Conservation (phyloP, 2,888 invertebrate genomes). For the Phoenoteleia sp. region DNA sequence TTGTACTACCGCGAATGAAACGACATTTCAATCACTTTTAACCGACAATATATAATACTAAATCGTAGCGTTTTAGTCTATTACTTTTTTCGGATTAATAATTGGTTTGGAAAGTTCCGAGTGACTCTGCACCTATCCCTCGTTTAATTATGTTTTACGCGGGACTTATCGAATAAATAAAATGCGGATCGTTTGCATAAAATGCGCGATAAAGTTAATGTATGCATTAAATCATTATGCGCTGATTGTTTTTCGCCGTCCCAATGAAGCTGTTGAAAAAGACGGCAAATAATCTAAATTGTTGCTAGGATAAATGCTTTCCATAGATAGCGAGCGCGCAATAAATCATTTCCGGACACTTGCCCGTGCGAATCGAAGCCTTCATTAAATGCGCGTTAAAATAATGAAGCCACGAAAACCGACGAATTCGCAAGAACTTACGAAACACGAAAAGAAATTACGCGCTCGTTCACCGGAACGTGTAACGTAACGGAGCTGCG, state of each 20-base stretch:
- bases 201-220: neutral
- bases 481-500: slow-evolving; percentile 61
- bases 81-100: neutral
- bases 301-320: neutral
- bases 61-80: neutral
- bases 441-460: slow-evolving; percentile 63
- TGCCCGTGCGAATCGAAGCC: slow-evolving; percentile 1
- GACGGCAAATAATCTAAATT: neutral
- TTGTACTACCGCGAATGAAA: too few species aligned
- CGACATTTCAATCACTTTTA: slow-evolving; percentile 3
- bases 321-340: neutral
- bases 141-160: neutral
- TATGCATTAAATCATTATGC: neutral
- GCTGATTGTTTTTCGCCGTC: neutral
- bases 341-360: slow-evolving; percentile 41
- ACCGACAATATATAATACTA: too few species aligned
- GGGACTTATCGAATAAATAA: neutral
- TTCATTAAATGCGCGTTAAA: slow-evolving; percentile 38
- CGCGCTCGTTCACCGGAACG: slow-evolving; percentile 58
- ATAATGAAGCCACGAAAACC: slow-evolving; percentile 42
- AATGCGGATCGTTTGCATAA: neutral
- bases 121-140: neutral
- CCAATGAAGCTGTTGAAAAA: neutral
- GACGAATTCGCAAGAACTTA: slow-evolving; percentile 52
- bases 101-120: neutral